These are phyloP conservation scores for Leptobrachium ailaonicum DNA, from an alignment of 2,113 vertebrate species.

Conservation along the genomic window DNA sequence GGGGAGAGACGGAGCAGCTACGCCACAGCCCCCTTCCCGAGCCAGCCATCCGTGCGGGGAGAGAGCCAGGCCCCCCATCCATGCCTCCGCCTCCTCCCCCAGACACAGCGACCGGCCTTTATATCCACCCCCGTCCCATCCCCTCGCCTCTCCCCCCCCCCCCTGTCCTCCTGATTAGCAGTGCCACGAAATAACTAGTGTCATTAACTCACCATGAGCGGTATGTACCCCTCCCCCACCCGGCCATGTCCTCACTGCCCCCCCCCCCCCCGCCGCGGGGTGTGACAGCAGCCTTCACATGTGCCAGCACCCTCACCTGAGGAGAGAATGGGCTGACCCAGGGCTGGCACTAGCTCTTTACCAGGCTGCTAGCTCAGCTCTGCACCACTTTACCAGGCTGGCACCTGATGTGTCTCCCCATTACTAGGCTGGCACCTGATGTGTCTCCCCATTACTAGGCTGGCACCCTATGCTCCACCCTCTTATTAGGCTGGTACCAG, in stretches of 20 bases:
- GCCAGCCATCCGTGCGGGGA: constrained; percentile 68
- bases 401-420: too few species aligned
- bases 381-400: too few species aligned
- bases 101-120: constrained; percentile 82
- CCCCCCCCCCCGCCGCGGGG: constrained; percentile 48
- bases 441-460: too few species aligned
- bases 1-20: constrained; percentile 83
- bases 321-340: too few species aligned
- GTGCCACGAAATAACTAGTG: constrained; percentile 38
- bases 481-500: too few species aligned
- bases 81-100: constrained; percentile 64
- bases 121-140: constrained; percentile 81
- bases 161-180: constrained; percentile 53
- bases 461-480: too few species aligned
- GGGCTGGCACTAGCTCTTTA: too few species aligned
- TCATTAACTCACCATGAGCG: constrained; percentile 97
- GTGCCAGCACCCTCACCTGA: too few species aligned
- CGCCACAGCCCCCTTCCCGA: constrained; percentile 88
- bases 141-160: constrained; percentile 73
- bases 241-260: constrained; percentile 58
- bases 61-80: constrained; percentile 60
- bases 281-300: not conserved
- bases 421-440: too few species aligned
- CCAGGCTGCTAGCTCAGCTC: too few species aligned
- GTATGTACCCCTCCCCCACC: constrained; percentile 82